Evolutionary conservation across 2,888 invertebrate genomes (phyloP).

Genomic region (Mayetiola destructor): DNA sequence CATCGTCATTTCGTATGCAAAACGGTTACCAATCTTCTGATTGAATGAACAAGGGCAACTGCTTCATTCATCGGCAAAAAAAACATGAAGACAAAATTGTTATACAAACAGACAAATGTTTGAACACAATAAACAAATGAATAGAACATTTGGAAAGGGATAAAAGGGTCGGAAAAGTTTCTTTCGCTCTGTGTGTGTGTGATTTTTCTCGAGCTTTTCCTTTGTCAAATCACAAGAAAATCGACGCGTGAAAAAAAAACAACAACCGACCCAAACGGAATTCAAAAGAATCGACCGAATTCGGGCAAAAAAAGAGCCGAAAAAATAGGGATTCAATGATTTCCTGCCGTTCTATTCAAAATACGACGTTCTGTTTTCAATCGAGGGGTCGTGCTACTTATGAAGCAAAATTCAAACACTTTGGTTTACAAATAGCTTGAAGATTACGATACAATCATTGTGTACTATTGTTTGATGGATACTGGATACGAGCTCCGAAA

Average conservation of each 20-base stretch:
- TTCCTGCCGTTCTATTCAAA: too few species aligned
- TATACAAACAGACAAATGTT: background rate
- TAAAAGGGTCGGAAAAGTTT: slow-evolving; percentile 8
- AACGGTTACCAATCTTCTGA: slow-evolving; percentile 12
- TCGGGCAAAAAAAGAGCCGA: background rate
- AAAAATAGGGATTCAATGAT: too few species aligned
- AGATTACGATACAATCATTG: slow-evolving; percentile 11
- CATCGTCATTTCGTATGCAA: slow-evolving; percentile 10
- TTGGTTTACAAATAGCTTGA: slow-evolving; percentile 9
- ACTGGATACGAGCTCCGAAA: too few species aligned
- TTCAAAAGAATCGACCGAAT: background rate
- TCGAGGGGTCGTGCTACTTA: slow-evolving; percentile 11
- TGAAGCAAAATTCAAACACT: slow-evolving; percentile 13
- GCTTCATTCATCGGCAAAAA: too few species aligned
- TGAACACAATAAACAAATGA: background rate
- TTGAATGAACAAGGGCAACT: slow-evolving; percentile 10
- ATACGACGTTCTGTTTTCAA: background rate
- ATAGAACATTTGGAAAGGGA: background rate
- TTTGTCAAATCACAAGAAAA: background rate
- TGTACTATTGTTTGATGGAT: too few species aligned
- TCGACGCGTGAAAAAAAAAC: background rate
- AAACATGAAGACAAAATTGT: background rate
- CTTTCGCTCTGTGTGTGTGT: too few species aligned
- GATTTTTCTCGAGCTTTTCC: slow-evolving; percentile 13
- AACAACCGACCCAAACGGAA: background rate